Evolutionary conservation across 1,140 invertebrate genomes (phyloP).

Genomic region (Drosophila pruinosa): DNA sequence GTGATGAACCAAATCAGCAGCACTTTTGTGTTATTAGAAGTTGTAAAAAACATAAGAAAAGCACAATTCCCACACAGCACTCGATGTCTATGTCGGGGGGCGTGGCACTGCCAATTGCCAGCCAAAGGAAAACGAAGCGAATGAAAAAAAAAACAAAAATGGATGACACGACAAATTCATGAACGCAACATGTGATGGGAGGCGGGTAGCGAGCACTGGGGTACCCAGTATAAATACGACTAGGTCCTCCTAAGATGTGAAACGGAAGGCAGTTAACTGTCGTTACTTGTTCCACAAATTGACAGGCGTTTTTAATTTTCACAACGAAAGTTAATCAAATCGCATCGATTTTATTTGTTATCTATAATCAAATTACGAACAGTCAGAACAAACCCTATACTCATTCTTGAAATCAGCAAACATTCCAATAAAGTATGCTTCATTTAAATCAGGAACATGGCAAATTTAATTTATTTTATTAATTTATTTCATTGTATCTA

Average conservation of each 20-base stretch:
- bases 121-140: not conserved
- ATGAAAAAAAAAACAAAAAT: conserved; percentile 17
- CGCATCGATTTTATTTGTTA: conserved; percentile 11
- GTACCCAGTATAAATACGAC: not conserved
- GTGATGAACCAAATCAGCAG: conserved; percentile 77
- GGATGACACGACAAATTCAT: conserved; percentile 63
- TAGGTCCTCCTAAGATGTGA: not conserved
- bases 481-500: too few relatives aligned
- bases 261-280: conserved; percentile 21
- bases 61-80: conserved; percentile 21
- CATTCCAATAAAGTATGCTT: too few relatives aligned
- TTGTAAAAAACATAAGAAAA: conserved; percentile 58
- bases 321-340: conserved; percentile 27
- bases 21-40: conserved; percentile 77
- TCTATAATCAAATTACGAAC: conserved; percentile 1
- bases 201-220: too few relatives aligned
- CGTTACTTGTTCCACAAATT: conserved; percentile 28
- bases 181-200: conserved; percentile 62
- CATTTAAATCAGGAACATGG: too few relatives aligned
- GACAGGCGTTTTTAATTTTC: conserved; percentile 39
- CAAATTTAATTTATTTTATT: too few relatives aligned
- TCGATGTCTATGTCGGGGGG: not conserved
- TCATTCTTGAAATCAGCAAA: too few relatives aligned
- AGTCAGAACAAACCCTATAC: too few relatives aligned
- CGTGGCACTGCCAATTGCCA: conserved; percentile 29